phyloP scores from a whole-genome alignment of 2,888 invertebrate genomes.

The Drosophila atripex region DNA sequence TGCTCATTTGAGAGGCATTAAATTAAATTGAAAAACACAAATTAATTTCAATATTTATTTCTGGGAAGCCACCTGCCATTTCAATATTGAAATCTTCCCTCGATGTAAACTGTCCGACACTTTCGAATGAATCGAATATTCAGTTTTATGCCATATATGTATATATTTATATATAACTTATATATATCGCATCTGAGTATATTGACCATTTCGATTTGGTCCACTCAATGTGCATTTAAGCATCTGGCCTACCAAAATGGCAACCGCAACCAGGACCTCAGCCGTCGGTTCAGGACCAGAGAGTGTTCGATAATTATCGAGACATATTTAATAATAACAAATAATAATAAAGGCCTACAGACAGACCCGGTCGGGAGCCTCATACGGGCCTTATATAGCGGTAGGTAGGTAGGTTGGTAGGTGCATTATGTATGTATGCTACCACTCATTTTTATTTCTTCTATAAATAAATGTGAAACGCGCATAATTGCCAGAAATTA shows the following conservation, averaged over 20 bases:
- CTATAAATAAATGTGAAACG: constrained; percentile 42
- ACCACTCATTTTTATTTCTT: not conserved
- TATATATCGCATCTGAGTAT: constrained; percentile 10
- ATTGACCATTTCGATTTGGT: constrained; percentile 46
- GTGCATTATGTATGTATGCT: constrained; percentile 11
- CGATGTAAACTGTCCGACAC: constrained; percentile 9
- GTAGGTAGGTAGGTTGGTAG: constrained; percentile 5
- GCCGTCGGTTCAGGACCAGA: constrained; percentile 14
- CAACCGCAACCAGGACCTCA: constrained; percentile 26
- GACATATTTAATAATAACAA: constrained; percentile 64
- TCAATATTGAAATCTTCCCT: constrained; percentile 31
- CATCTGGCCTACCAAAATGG: constrained; percentile 29
- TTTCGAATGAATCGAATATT: constrained; percentile 10
- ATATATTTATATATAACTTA: constrained; percentile 1
- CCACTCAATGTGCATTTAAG: constrained; percentile 45
- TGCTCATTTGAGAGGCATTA: too few species aligned
- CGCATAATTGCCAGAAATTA: constrained; percentile 76
- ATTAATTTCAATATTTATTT: constrained; percentile 23
- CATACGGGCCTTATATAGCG: constrained; percentile 1
- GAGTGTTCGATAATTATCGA: constrained; percentile 60
- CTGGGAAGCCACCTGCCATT: not conserved
- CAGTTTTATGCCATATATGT: constrained; percentile 27
- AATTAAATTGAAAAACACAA: not conserved
- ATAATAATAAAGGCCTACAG: constrained; percentile 49
- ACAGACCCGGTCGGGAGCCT: constrained; percentile 16